phyloP scores from a whole-genome alignment of 2,113 vertebrate species.

The Columbina picui region DNA sequence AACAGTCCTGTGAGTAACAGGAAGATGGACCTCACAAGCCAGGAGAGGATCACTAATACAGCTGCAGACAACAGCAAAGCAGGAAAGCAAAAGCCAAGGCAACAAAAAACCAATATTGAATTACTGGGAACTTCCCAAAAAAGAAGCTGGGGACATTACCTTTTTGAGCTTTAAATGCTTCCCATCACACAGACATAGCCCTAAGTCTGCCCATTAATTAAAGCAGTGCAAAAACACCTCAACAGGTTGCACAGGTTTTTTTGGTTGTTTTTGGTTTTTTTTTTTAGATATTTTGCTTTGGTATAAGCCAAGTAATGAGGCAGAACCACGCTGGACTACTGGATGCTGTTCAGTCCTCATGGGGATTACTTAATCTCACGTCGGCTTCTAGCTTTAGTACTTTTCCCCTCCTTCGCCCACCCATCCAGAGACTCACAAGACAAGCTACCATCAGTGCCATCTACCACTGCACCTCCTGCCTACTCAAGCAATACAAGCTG shows the following conservation, averaged over 20 bases:
- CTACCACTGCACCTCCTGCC: conserved; percentile 48
- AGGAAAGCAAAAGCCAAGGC: not conserved
- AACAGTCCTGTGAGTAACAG: conserved; percentile 13
- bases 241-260: not conserved
- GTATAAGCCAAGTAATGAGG: not conserved
- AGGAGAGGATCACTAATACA: not conserved
- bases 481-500: conserved; percentile 64
- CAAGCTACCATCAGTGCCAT: conserved; percentile 56
- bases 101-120: not conserved
- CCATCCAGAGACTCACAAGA: conserved; percentile 43
- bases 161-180: not conserved
- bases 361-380: not conserved
- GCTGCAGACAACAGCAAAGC: conserved; percentile 14
- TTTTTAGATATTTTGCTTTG: not conserved
- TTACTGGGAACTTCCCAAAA: not conserved
- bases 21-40: not conserved
- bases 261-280: not conserved
- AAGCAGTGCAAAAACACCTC: not conserved
- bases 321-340: not conserved
- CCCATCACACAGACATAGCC: not conserved
- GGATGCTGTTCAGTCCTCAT: not conserved
- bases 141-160: not conserved
- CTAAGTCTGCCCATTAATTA: not conserved
- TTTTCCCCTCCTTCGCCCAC: conserved; percentile 5
- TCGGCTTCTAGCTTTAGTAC: not conserved